phyloP scores from a whole-genome alignment of 2,113 vertebrate species.

The Ondatra zibethicus region DNA sequence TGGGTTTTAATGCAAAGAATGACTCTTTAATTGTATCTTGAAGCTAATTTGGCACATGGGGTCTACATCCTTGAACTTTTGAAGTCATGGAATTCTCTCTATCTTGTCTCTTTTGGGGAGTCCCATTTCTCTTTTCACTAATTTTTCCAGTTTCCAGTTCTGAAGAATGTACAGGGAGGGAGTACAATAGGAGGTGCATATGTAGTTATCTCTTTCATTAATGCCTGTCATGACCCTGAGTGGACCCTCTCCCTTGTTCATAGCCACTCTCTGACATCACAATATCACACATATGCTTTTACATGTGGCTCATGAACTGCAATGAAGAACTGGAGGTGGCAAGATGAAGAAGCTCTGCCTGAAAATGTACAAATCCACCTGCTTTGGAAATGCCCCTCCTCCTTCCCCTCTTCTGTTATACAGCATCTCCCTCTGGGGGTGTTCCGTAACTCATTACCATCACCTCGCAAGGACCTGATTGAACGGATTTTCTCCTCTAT shows the following conservation, averaged over 20 bases:
- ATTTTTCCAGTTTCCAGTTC: neutral
- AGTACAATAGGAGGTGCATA: neutral
- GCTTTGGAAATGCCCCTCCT: neutral
- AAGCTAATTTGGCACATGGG: neutral
- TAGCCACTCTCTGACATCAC: neutral
- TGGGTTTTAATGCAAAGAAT: neutral
- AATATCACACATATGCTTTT: neutral
- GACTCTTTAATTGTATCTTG: neutral
- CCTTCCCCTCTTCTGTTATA: neutral
- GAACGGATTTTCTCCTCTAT: neutral
- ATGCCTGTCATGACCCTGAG: neutral
- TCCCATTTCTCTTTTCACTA: neutral
- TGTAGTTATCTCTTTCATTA: neutral
- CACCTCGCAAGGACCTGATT: neutral
- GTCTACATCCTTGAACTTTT: neutral
- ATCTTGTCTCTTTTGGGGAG: neutral
- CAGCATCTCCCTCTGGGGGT: neutral
- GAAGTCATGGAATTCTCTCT: neutral
- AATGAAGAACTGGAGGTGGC: neutral
- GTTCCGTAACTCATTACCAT: slow-evolving; percentile 15
- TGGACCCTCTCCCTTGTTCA: neutral
- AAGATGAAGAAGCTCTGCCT: neutral
- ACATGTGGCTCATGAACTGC: neutral
- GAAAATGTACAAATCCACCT: neutral
- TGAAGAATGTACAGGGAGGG: neutral